Base-by-base conservation (phyloP, 2,797 vertebrate genomes). In the Macropodus opercularis region DNA sequence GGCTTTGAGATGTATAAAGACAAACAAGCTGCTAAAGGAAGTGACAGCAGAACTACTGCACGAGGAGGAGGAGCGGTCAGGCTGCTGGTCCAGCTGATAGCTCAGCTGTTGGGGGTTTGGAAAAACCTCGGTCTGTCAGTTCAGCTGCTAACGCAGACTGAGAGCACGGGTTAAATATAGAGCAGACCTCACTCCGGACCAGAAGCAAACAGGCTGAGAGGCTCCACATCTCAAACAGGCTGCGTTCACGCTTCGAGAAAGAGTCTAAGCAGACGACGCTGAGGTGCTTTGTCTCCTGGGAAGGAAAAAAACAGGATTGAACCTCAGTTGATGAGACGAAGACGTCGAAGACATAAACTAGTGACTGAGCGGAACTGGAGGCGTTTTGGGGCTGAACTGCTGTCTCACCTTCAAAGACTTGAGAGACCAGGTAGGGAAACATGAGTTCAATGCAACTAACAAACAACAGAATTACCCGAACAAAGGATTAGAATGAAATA, bases 151-250 rank as follows among this genome's bases (percentile, higher is more conserved):
- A 92, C 93, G 92, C 90, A 81, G 88, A 90, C 91, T 95, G 94
- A 96, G 94, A 94, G 90, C 93, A 94, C 83, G 75, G 87, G 92
- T 92, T 96, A 96, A 95, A 98, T 96, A 95, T 97, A 98, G 95
- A 93, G 87, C 89, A 48, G 44, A 47, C 34, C 12, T 35, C 89
- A 92, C 88, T 90, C 87, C 72, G 90, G 80, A 87, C 85, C 89
- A 84, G 80, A 86, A 84, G 88, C 80, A 71, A 73, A 89, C 64
- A 18, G 17, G 6, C 54, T 8, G 35, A n/a, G 27, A 51, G 26
- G 22, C 62, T 60, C 32, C 29, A 59, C 48, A 53, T 54, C 64
- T 19, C 4, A 84, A 90, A 90, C 53, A 43, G 89, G 85, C 85
- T 90, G 87, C 79, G 91, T 85, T 90, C 59, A 81, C 90, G 91